Conservation (phyloP, 2,113 vertebrate species). For the Eidolon helvum region DNA sequence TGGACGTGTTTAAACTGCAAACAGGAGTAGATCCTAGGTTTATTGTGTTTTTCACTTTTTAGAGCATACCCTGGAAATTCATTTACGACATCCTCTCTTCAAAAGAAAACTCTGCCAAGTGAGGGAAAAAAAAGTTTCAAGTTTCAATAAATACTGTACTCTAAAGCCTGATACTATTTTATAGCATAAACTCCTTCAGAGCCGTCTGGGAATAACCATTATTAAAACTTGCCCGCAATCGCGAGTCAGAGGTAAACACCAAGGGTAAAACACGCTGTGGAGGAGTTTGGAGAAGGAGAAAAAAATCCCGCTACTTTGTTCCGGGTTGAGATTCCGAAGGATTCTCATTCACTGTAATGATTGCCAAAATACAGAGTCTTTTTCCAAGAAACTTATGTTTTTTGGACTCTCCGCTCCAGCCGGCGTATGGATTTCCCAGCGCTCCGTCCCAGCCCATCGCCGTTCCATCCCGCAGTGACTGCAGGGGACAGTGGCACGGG, state of each 20-base stretch:
- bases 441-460: constrained; percentile 76
- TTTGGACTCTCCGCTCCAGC: constrained; percentile 69
- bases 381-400: constrained; percentile 81
- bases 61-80: background rate
- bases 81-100: background rate
- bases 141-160: background rate
- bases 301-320: background rate
- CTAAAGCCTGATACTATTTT: background rate
- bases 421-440: constrained; percentile 72
- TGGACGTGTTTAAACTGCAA: background rate
- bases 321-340: background rate
- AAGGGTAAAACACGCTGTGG: background rate
- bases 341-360: constrained; percentile 61
- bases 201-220: background rate
- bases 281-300: constrained; percentile 44
- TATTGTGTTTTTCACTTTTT: background rate
- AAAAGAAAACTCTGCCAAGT: background rate
- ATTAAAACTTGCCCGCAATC: background rate
- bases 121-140: background rate
- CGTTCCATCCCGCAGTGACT: constrained; percentile 58
- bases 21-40: background rate
- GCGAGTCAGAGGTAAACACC: background rate
- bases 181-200: background rate
- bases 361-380: constrained; percentile 77
- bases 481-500: background rate